phyloP scores from a whole-genome alignment of 1,140 invertebrate genomes.

The Delia radicum region DNA sequence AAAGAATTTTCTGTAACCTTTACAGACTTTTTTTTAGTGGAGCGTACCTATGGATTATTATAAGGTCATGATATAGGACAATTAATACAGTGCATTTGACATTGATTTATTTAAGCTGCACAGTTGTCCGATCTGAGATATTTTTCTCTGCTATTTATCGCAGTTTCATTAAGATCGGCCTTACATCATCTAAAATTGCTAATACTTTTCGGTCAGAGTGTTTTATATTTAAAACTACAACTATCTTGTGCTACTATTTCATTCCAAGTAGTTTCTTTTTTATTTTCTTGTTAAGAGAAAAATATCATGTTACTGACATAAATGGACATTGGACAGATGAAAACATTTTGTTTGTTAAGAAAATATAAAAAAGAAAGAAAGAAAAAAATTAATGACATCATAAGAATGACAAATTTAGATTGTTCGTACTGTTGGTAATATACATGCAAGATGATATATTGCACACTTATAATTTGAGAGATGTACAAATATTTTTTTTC shows the following conservation, averaged over 20 bases:
- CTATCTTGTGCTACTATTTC: background rate
- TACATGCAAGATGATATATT: background rate
- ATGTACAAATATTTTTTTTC: background rate
- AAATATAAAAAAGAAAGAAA: background rate
- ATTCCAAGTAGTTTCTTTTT: background rate
- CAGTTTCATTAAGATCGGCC: too few species aligned
- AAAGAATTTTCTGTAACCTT: too few species aligned
- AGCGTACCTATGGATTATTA: too few species aligned
- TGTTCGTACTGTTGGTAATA: background rate
- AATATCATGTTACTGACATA: conserved; percentile 29
- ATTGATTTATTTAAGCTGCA: too few species aligned
- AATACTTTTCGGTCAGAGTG: too few species aligned
- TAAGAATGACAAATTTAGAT: conserved; percentile 2
- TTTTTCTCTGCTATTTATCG: too few species aligned
- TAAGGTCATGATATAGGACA: too few species aligned
- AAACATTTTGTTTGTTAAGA: conserved; percentile 5
- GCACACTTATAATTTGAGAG: background rate
- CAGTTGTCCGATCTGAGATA: too few species aligned
- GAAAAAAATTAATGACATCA: background rate
- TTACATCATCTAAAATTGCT: too few species aligned
- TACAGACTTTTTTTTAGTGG: too few species aligned
- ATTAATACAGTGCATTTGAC: too few species aligned
- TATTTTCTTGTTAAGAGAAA: background rate
- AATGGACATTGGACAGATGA: conserved; percentile 24
- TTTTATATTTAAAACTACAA: too few species aligned